Base-by-base conservation (phyloP, 2,888 invertebrate genomes). In the Agrilus mali region DNA sequence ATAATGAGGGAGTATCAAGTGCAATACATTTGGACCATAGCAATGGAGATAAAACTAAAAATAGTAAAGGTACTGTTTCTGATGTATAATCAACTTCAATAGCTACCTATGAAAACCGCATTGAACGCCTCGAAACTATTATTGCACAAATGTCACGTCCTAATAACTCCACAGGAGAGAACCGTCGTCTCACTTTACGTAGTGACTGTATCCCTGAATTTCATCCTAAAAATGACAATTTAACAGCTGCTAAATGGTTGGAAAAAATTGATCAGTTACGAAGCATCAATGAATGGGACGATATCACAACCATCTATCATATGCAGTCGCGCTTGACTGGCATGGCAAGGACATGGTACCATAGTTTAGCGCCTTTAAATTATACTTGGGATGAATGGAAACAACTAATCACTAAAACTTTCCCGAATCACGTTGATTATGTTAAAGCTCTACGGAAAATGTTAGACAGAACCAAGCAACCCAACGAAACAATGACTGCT, bases 371-470 rank as follows among this genome's bases (percentile, higher is more conserved):
- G 5, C 22, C 33, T 7, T 48, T 41, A 20, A 34, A 47, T 13
- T 39, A 42, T 40, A 46, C 52, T 8, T 54, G 53, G 52, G n/a
- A 4, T 7, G 51, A 52, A 22, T 53, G 47, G 51, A 53, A 52
- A 34, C 31, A 8, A 7, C 8, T 51, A 13, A 39, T 53, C 13
- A 38, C 14, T 1, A 53, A 44, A 43, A 41, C 52, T 4, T 51
- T 53, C 38, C 47, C 50, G 2, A 46, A 51, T 20, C 20, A 20
- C 20, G 6, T 20, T 20, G 20, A 20, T 20, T 20, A 20, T 20
- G 20, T 6, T 20, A 20, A 20, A 20, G 20, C 20, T 3, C 20
- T 20, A 20, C 20, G 20, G 6, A 20, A 20, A 20, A 20, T 20
- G 20, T n/a, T 44, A 5, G 36, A 42, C 15, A 33, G 53, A 16